phyloP scores from a whole-genome alignment of 2,113 vertebrate genomes.

The Podocnemis expansa region DNA sequence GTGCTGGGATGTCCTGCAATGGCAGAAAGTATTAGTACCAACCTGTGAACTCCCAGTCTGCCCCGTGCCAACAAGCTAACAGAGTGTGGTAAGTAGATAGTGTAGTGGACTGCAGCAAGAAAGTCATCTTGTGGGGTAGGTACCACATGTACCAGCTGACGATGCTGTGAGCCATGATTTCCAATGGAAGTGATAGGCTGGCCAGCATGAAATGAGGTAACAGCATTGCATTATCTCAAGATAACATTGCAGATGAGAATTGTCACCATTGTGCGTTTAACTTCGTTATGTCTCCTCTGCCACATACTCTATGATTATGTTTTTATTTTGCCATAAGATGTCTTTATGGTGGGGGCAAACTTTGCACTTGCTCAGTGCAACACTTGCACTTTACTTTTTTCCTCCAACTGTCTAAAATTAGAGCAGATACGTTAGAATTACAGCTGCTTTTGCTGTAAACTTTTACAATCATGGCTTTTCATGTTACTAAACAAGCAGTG shows the following conservation, averaged over 20 bases:
- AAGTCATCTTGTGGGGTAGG: slow-evolving; percentile 28
- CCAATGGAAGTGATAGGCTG: background rate
- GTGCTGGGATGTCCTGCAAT: slow-evolving; percentile 71
- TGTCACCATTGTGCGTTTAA: slow-evolving; percentile 74
- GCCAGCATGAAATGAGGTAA: slow-evolving; percentile 44
- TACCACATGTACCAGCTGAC: slow-evolving; percentile 31
- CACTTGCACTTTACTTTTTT: slow-evolving; percentile 86
- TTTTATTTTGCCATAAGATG: slow-evolving; percentile 77
- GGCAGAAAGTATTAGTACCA: slow-evolving; percentile 56
- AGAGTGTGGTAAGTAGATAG: slow-evolving; percentile 58
- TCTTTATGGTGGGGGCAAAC: slow-evolving; percentile 83
- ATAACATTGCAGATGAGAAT: slow-evolving; percentile 76
- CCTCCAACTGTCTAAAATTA: slow-evolving; percentile 74
- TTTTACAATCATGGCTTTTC: slow-evolving; percentile 84
- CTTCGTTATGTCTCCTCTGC: slow-evolving; percentile 75
- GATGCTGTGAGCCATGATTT: slow-evolving; percentile 20
- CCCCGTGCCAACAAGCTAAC: slow-evolving; percentile 67
- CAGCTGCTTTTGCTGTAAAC: slow-evolving; percentile 78
- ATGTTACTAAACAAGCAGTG: slow-evolving; percentile 79
- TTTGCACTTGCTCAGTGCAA: slow-evolving; percentile 86
- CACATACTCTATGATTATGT: slow-evolving; percentile 74
- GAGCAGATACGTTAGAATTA: slow-evolving; percentile 75
- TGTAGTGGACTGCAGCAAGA: background rate
- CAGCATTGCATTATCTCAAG: slow-evolving; percentile 71
- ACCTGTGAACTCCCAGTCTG: slow-evolving; percentile 65